Evolutionary conservation across 2,113 vertebrate species (phyloP).

Genomic region (Xerus inauris): DNA sequence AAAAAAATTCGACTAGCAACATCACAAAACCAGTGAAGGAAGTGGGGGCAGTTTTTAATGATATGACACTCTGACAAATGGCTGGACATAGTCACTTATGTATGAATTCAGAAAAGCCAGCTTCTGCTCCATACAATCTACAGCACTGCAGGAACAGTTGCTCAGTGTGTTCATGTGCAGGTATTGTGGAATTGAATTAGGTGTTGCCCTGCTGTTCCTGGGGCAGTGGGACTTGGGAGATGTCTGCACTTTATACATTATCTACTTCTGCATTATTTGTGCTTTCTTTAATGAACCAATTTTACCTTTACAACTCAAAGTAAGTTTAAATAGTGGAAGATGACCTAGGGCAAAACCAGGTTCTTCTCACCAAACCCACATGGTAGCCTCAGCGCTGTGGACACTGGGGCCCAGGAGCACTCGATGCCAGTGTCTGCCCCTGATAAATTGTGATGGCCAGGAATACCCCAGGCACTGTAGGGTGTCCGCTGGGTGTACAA

Average conservation of each 20-base stretch:
- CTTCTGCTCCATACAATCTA: accelerated
- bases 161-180: neutral
- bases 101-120: neutral
- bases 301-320: neutral
- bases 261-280: neutral
- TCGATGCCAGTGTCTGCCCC: too few species aligned
- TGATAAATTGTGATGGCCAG: neutral
- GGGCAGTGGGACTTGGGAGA: neutral
- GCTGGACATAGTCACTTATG: neutral
- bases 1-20: too few species aligned
- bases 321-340: neutral
- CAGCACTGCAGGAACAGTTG: neutral
- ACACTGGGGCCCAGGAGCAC: accelerated
- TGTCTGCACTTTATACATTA: neutral
- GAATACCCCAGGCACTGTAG: neutral
- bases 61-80: neutral
- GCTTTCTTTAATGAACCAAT: neutral
- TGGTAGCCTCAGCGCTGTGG: accelerated
- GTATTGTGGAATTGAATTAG: too few species aligned
- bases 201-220: neutral
- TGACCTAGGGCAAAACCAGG: neutral
- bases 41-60: neutral
- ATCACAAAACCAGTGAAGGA: neutral
- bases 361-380: neutral
- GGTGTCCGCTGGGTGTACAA: accelerated